These are phyloP conservation scores for Nudaria mundana DNA, from an alignment of 2,888 invertebrate species.

Conservation along the genomic window DNA sequence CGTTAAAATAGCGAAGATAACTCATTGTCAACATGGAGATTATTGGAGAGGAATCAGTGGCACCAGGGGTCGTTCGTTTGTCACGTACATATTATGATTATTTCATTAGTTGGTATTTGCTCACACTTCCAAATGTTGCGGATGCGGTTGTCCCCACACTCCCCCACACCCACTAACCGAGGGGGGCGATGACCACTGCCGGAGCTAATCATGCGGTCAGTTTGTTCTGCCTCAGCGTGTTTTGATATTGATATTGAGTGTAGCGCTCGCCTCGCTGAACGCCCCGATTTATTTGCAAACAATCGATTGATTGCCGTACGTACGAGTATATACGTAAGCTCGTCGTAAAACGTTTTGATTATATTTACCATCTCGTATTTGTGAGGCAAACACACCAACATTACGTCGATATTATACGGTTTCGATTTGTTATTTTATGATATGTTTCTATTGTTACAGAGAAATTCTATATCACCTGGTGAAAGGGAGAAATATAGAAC, in stretches of 20 bases:
- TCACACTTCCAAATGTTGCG: slow-evolving; percentile 74
- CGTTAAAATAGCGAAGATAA: too few relatives aligned
- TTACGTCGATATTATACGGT: slow-evolving; percentile 39
- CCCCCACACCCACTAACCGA: slow-evolving; percentile 22
- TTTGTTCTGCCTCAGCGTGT: slow-evolving; percentile 81
- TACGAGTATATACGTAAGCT: slow-evolving; percentile 67
- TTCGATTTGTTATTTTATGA: slow-evolving; percentile 38
- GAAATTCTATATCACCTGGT: slow-evolving; percentile 92
- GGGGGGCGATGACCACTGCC: slow-evolving; percentile 75
- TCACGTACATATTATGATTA: slow-evolving; percentile 81
- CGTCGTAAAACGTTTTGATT: slow-evolving; percentile 76
- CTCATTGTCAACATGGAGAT: neutral
- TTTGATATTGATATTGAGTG: slow-evolving; percentile 81
- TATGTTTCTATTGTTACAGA: slow-evolving; percentile 77
- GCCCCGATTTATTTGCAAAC: slow-evolving; percentile 79
- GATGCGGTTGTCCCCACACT: slow-evolving; percentile 36
- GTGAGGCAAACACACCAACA: slow-evolving; percentile 57
- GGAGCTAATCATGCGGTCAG: slow-evolving; percentile 81
- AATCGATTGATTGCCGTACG: slow-evolving; percentile 77
- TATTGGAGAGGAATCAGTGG: slow-evolving; percentile 62
- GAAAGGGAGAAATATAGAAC: slow-evolving; percentile 92
- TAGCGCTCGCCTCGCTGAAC: slow-evolving; percentile 74
- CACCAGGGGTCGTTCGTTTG: slow-evolving; percentile 60
- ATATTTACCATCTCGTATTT: slow-evolving; percentile 72
- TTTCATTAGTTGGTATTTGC: slow-evolving; percentile 80